Evolutionary conservation across 1,140 invertebrate genomes (phyloP).

Genomic region (Drosophila azteca): DNA sequence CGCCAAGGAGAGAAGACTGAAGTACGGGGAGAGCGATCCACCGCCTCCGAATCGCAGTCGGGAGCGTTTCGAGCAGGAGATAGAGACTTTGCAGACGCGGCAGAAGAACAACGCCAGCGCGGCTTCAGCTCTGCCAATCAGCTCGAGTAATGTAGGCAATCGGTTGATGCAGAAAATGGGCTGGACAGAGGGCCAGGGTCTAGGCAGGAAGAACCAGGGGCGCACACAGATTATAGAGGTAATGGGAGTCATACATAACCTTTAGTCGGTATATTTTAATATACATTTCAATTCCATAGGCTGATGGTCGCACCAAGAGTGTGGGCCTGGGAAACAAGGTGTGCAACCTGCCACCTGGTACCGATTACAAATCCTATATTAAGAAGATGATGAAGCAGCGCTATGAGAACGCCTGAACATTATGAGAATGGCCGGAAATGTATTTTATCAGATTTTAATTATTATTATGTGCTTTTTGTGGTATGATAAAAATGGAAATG

Average conservation of each 20-base stretch:
- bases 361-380: slow-evolving; percentile 94
- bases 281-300: slow-evolving; percentile 31
- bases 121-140: slow-evolving; percentile 86
- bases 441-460: too few relatives aligned
- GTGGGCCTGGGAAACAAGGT: slow-evolving; percentile 90
- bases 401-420: slow-evolving; percentile 86
- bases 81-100: slow-evolving; percentile 66
- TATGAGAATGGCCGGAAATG: too few relatives aligned
- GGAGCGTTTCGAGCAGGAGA: slow-evolving; percentile 87
- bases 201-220: slow-evolving; percentile 96
- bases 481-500: too few relatives aligned
- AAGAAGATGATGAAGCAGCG: slow-evolving; percentile 94
- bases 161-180: slow-evolving; percentile 99
- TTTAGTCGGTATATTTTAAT: too few relatives aligned
- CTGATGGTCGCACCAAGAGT: slow-evolving; percentile 85
- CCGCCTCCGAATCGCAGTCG: slow-evolving; percentile 90
- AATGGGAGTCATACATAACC: neutral
- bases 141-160: slow-evolving; percentile 95
- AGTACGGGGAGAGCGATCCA: slow-evolving; percentile 94
- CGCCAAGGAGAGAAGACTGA: slow-evolving; percentile 96
- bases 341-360: slow-evolving; percentile 88
- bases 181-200: slow-evolving; percentile 97
- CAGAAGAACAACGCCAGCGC: slow-evolving; percentile 69
- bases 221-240: slow-evolving; percentile 95
- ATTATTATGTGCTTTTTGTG: too few relatives aligned